A percentile compares a stretch with the other conserved stretches of the same genome.
Evolutionary conservation across 2,797 vertebrate species (phyloP).

Genomic region (Myotis findleyi): DNA sequence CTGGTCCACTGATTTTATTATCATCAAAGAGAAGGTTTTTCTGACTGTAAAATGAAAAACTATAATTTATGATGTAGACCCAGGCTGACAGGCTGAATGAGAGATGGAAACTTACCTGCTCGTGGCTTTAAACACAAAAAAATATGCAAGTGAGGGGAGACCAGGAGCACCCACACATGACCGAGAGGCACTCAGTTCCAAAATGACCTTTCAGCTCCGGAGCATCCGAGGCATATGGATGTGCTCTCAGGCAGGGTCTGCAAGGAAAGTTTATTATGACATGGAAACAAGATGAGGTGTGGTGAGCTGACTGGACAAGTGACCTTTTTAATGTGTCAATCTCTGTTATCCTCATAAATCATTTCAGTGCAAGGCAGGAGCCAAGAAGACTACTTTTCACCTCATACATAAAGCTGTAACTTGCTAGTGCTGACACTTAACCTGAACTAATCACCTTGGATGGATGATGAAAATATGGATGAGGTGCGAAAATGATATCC

Average conservation of each 20-base stretch:
- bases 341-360: constrained; percentile 77
- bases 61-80: constrained; percentile 68
- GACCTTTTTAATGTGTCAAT: constrained; percentile 75
- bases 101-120: constrained; percentile 58
- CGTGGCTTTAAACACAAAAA: constrained; percentile 46
- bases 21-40: constrained; percentile 74
- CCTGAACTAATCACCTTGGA: constrained; percentile 65
- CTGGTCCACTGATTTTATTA: constrained; percentile 81
- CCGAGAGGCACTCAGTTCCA: background rate
- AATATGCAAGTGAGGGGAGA: background rate
- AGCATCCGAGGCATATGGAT: background rate
- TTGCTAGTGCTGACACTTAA: constrained; percentile 58
- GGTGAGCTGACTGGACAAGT: constrained; percentile 63
- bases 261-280: constrained; percentile 46
- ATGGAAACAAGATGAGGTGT: constrained; percentile 44
- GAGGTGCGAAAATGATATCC: constrained; percentile 31
- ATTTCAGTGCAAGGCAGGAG: constrained; percentile 53
- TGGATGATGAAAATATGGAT: constrained; percentile 38
- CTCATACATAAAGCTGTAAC: constrained; percentile 45
- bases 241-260: background rate
- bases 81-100: constrained; percentile 45
- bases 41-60: constrained; percentile 74
- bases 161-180: background rate
- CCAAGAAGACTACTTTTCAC: constrained; percentile 63
- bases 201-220: constrained; percentile 57